Base-by-base conservation (phyloP, 2,888 invertebrate genomes). In the Cosmopolites sordidus region DNA sequence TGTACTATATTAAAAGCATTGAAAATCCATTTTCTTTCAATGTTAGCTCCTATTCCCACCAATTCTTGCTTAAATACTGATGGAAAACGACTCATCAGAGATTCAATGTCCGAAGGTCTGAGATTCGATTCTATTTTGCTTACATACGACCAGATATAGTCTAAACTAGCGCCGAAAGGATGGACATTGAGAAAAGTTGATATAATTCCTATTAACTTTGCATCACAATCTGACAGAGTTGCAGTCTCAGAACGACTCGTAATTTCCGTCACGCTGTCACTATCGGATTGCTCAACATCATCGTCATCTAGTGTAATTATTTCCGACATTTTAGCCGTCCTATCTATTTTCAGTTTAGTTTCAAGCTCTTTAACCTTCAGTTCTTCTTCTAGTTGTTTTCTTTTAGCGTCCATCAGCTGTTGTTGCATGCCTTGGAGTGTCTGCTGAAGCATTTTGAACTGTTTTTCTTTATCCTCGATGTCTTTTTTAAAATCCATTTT, bases 101-200 rank as follows among this genome's bases (percentile, higher is more conserved):
- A 79, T 73, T 91, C 90, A 11, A 93, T 83, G 59, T 87, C 86
- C 37, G 85, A 82, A 43, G 88, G 84, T 54, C 86, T 79, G 43
- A 89, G 76, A 61, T 78, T 78, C 1, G 87, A 79, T 64, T 89
- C 86, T 60, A 92, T 77, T 67, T 89, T 89, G 66, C 89, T 88
- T 16, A 96, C 82, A 74, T 94, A 96, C 6, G 90, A 91, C 79
- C 90, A 90, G 59, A 96, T 86, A 73, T 92, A 91, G 71, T 92
- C 92, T 1, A 92, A 79, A 54, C 89, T 89, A 1, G 94, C 93
- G 42, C 96, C 96, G 68, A 89, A 88, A 0, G 95, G 96, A 75
- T 96, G 95, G 33, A 96, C 89, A 75, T 92, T 84, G 47, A 96
- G 79, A 75, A 93, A 96, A 5, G 92, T 89, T 2, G 94, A 88